Conservation (phyloP, 2,888 invertebrate genomes). For the Caenorhabditis drosophilae region DNA sequence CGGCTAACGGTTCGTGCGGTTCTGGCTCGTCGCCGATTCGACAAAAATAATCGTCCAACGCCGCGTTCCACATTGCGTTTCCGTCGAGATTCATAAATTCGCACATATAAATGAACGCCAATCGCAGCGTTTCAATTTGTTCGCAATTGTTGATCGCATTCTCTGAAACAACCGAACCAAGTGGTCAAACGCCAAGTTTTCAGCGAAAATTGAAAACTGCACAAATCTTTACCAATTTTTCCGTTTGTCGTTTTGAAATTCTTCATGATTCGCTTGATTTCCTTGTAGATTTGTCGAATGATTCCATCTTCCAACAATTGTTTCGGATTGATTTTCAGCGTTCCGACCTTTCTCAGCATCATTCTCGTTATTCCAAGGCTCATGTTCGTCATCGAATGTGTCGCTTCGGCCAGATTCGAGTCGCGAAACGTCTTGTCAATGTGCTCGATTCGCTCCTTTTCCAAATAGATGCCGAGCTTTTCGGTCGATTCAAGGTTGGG, state of each 20-base stretch:
- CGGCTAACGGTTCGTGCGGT: conserved; percentile 16
- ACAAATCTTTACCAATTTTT: neutral
- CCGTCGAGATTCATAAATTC: conserved; percentile 63
- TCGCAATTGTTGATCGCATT: conserved; percentile 8
- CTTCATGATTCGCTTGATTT: conserved; percentile 35
- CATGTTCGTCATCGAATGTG: conserved; percentile 56
- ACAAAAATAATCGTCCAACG: conserved; percentile 32
- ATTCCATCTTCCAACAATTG: conserved; percentile 59
- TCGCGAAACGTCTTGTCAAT: conserved; percentile 11
- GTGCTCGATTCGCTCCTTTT: too few relatives aligned
- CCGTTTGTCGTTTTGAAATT: too few relatives aligned
- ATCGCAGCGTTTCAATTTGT: conserved; percentile 16
- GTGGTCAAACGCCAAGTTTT: too few relatives aligned
- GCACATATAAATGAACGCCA: conserved; percentile 58
- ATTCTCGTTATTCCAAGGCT: conserved; percentile 48
- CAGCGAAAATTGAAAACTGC: too few relatives aligned
- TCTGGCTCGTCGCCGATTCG: conserved; percentile 2
- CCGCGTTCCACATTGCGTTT: conserved; percentile 52
- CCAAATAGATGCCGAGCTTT: too few relatives aligned
- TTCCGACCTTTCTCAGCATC: conserved; percentile 39
- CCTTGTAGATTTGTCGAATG: conserved; percentile 49
- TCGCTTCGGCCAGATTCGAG: conserved; percentile 53
- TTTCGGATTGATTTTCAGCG: conserved; percentile 43
- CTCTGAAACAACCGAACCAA: too few relatives aligned
- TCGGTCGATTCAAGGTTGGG: conserved; percentile 33